phyloP scores from a whole-genome alignment of 2,888 invertebrate species.

The Hydrotaea diabolus region DNA sequence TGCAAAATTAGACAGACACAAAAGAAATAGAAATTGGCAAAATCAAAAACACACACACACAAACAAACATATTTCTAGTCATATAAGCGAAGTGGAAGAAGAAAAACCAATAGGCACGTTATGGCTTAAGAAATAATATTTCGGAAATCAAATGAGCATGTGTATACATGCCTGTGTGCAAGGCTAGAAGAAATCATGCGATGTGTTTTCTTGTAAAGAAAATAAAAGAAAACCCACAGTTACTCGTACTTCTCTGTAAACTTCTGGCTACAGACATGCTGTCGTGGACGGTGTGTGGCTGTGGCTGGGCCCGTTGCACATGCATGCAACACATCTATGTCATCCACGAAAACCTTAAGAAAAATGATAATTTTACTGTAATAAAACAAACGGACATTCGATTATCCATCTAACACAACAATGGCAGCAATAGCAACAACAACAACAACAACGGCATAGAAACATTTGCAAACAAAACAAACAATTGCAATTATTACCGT shows the following conservation, averaged over 20 bases:
- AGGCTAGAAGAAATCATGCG: conserved; percentile 32
- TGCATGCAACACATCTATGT: conserved; percentile 49
- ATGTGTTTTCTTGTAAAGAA: conserved; percentile 2
- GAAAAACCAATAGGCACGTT: conserved; percentile 48
- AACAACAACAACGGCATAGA: not conserved
- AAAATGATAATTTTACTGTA: conserved; percentile 46
- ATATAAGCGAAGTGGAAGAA: not conserved
- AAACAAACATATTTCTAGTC: conserved; percentile 42
- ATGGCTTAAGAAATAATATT: conserved; percentile 43
- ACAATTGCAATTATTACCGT: conserved; percentile 43
- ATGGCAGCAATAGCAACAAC: not conserved
- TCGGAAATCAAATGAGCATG: conserved; percentile 49
- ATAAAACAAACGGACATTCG: conserved; percentile 53
- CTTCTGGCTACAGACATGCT: not conserved
- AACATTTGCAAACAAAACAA: conserved; percentile 38
- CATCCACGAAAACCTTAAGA: conserved; percentile 30
- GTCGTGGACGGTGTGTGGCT: not conserved
- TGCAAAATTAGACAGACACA: conserved; percentile 55
- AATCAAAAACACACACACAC: not conserved
- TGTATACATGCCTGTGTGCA: not conserved
- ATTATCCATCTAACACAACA: conserved; percentile 30
- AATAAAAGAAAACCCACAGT: conserved; percentile 18
- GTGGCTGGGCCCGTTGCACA: conserved; percentile 20
- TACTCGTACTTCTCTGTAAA: conserved; percentile 12
- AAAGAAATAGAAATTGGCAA: conserved; percentile 36